phyloP scores from a whole-genome alignment of 2,797 vertebrate species.

The Myotis planiceps region DNA sequence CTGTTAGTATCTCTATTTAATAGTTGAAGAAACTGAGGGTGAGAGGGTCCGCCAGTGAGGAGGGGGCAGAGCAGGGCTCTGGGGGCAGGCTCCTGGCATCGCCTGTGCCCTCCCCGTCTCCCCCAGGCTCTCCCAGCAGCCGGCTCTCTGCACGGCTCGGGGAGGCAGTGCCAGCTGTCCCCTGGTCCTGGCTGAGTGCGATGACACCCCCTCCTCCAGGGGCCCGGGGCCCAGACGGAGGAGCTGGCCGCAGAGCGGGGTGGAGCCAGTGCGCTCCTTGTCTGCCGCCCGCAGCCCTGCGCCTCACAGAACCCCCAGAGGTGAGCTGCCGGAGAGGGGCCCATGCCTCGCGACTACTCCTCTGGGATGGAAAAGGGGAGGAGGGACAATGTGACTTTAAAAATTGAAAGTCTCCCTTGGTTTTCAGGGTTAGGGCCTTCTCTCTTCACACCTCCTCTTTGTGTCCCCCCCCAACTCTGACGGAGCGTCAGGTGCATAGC shows the following conservation, averaged over 20 bases:
- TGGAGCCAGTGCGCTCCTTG: background rate
- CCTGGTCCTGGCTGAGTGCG: background rate
- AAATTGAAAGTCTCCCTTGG: background rate
- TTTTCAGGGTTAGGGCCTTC: background rate
- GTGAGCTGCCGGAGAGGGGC: background rate
- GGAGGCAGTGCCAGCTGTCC: background rate
- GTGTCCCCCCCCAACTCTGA: background rate
- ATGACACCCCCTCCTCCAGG: background rate
- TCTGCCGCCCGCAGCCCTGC: background rate
- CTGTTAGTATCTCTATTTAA: background rate
- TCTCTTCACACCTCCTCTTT: background rate
- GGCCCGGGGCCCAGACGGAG: background rate
- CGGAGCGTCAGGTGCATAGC: background rate
- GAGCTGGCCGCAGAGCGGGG: background rate
- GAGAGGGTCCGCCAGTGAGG: background rate
- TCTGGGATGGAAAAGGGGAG: background rate
- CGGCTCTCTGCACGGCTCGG: background rate
- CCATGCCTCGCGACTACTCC: background rate
- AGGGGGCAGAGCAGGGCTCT: background rate
- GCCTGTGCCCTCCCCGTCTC: rapidly evolving
- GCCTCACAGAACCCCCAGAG: background rate
- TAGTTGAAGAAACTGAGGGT: background rate
- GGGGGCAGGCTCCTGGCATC: background rate
- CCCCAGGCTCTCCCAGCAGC: background rate
- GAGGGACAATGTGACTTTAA: background rate